Conservation (phyloP, 1,140 invertebrate genomes). For the Drepana arcuata region DNA sequence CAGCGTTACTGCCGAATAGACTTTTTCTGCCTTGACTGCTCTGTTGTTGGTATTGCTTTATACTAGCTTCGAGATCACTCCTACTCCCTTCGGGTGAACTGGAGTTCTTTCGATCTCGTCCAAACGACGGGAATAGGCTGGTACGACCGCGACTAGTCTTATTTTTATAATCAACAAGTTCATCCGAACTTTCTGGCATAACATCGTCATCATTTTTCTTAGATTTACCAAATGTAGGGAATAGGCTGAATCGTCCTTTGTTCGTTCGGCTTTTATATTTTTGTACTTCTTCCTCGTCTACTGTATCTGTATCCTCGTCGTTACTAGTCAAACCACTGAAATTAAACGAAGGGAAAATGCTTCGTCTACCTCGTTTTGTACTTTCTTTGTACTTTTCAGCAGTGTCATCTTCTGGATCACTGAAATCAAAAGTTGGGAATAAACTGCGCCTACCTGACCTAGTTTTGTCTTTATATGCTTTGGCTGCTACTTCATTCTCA, state of each 20-base stretch:
- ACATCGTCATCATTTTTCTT: slow-evolving; percentile 52
- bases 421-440: slow-evolving; percentile 50
- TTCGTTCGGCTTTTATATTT: slow-evolving; percentile 57
- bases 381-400: slow-evolving; percentile 47
- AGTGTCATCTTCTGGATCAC: slow-evolving; percentile 39
- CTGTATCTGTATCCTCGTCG: slow-evolving; percentile 48
- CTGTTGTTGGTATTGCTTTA: slow-evolving; percentile 52
- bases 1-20: slow-evolving; percentile 40
- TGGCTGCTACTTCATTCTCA: slow-evolving; percentile 24
- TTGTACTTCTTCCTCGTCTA: slow-evolving; percentile 51
- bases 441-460: slow-evolving; percentile 38
- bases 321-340: slow-evolving; percentile 44
- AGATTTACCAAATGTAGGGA: slow-evolving; percentile 56
- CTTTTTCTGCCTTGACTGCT: slow-evolving; percentile 59
- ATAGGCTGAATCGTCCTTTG: slow-evolving; percentile 53
- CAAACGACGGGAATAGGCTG: slow-evolving; percentile 57
- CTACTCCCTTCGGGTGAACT: slow-evolving; percentile 21
- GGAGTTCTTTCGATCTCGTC: slow-evolving; percentile 47
- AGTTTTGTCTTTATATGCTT: slow-evolving; percentile 29
- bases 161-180: slow-evolving; percentile 56
- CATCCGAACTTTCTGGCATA: slow-evolving; percentile 56
- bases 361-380: slow-evolving; percentile 47
- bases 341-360: slow-evolving; percentile 58
- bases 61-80: slow-evolving; percentile 46
- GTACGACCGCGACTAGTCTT: slow-evolving; percentile 46